A percentile compares a stretch with the other conserved stretches of the same genome.
Conservation (phyloP, 2,797 vertebrate genomes). For the Tolypeutes matacus region DNA sequence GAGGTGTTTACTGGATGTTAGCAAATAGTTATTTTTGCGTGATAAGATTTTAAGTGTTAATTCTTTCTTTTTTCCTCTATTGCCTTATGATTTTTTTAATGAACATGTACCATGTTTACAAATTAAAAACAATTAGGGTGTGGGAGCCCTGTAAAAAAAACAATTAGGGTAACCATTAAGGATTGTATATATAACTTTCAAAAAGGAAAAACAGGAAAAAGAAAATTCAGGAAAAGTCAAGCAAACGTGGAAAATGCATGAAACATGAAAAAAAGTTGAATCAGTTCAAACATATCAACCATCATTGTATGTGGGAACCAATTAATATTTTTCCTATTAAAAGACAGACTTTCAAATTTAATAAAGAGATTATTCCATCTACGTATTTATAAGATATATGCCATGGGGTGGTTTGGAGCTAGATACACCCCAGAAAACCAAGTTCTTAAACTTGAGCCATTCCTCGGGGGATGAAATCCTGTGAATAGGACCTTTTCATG, state of each 20-base stretch:
- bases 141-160: too few species aligned
- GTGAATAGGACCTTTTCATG: too few species aligned
- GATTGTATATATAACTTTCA: neutral
- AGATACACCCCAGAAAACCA: too few species aligned
- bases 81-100: neutral
- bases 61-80: neutral
- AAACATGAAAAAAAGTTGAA: too few species aligned
- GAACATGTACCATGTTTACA: neutral
- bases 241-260: neutral
- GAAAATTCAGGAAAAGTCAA: neutral
- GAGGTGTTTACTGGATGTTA: neutral
- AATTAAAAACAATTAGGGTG: neutral
- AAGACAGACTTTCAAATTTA: neutral
- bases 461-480: too few species aligned
- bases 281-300: neutral
- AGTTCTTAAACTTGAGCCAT: too few species aligned
- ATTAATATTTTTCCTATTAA: neutral
- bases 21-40: neutral
- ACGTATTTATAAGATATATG: too few species aligned
- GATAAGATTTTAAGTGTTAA: neutral
- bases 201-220: neutral
- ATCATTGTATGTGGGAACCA: neutral
- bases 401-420: too few species aligned
- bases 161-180: constrained; percentile 3
- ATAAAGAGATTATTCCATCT: too few species aligned